These are phyloP conservation scores for Musca domestica DNA, from an alignment of 1,140 invertebrate genomes.

Conservation along the genomic window DNA sequence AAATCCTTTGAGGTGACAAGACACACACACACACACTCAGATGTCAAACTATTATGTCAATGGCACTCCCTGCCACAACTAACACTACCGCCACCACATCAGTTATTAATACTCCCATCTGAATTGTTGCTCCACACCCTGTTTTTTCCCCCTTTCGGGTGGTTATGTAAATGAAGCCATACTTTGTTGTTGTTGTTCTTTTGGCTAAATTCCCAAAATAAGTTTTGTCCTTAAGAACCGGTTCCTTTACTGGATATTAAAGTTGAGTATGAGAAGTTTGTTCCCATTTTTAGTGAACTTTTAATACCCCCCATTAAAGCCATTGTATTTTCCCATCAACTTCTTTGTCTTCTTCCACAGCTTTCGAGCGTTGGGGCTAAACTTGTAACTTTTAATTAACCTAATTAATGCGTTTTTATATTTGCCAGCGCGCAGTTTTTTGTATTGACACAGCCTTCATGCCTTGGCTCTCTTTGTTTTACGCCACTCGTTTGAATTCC, in stretches of 20 bases:
- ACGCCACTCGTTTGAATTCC: no score
- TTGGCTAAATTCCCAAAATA: slow-evolving; percentile 13
- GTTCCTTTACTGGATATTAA: neutral
- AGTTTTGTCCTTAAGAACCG: neutral
- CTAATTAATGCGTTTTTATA: slow-evolving; percentile 1
- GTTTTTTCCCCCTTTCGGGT: neutral
- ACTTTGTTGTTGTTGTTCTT: neutral
- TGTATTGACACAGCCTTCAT: no score
- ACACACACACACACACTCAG: neutral
- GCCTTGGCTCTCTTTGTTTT: no score
- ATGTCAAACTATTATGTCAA: no score
- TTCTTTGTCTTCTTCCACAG: no score
- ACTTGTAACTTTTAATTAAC: slow-evolving; percentile 18
- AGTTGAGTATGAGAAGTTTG: neutral
- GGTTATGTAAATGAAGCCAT: neutral
- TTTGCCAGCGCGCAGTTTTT: no score
- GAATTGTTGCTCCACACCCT: neutral
- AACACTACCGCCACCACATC: no score
- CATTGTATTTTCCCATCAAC: no score
- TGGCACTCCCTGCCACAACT: no score
- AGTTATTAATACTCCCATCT: no score
- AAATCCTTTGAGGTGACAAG: neutral
- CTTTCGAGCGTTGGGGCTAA: neutral
- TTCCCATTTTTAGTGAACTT: neutral
- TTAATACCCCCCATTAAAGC: no score